Conservation (phyloP, 1,140 invertebrate species). For the Caenorhabditis tropicalis region DNA sequence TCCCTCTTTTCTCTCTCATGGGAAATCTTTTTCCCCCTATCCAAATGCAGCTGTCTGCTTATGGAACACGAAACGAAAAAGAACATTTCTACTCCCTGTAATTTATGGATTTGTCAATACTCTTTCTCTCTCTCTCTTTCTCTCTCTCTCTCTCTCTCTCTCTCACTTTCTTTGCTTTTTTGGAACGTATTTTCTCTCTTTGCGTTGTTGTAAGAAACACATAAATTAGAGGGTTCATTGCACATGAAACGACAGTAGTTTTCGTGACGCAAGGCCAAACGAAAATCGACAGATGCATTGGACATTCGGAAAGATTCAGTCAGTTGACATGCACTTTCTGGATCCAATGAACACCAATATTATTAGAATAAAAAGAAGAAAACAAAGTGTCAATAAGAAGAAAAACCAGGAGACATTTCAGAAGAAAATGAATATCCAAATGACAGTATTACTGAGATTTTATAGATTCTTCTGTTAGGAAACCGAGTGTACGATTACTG, state of each 20-base stretch:
- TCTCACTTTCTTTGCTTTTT: not conserved
- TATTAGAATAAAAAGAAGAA: not conserved
- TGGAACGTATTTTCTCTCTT: not conserved
- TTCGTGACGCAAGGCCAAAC: not conserved
- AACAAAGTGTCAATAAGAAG: not conserved
- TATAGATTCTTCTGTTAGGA: no score
- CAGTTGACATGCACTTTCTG: not conserved
- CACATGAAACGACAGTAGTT: conserved; percentile 24
- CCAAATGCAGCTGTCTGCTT: conserved; percentile 10
- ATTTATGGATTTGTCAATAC: conserved; percentile 41
- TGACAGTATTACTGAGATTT: not conserved
- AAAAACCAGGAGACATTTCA: not conserved
- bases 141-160: not conserved
- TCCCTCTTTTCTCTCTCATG: conserved; percentile 1
- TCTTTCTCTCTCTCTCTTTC: not conserved
- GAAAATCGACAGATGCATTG: not conserved
- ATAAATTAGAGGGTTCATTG: conserved; percentile 45
- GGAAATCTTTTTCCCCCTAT: conserved; percentile 12
- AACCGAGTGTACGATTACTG: no score
- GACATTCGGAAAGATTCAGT: conserved; percentile 5
- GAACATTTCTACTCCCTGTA: not conserved
- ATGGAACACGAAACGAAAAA: not conserved
- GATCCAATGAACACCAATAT: not conserved
- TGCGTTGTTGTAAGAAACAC: conserved; percentile 26
- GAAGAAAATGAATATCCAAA: not conserved